These are phyloP conservation scores for Thamnaconus septentrionalis DNA, from an alignment of 2,113 vertebrate species.

Conservation along the genomic window DNA sequence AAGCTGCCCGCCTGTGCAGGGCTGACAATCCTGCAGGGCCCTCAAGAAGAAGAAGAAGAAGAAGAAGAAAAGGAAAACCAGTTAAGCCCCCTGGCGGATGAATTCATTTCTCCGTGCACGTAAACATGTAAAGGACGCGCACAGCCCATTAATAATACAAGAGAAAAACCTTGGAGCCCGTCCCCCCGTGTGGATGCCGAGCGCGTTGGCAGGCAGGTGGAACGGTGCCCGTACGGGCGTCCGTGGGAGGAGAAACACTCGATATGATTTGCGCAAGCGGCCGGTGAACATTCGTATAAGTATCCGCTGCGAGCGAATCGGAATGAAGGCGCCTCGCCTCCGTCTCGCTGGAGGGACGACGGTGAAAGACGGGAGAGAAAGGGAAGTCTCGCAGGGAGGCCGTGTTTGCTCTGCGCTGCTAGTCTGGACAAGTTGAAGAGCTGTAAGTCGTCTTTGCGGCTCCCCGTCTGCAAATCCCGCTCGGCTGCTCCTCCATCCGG, in stretches of 20 bases:
- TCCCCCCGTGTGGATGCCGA: conserved; percentile 12
- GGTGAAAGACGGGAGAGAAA: conserved; percentile 11
- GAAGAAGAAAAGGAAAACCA: neutral
- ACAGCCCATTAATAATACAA: conserved; percentile 6
- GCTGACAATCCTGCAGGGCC: neutral
- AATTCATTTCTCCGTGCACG: neutral
- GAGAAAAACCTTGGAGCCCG: neutral
- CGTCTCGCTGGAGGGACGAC: neutral
- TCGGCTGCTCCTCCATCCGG: neutral
- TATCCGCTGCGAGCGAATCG: conserved; percentile 14
- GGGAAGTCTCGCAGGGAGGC: conserved; percentile 37
- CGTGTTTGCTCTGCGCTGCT: conserved; percentile 15
- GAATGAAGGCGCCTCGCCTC: conserved; percentile 12
- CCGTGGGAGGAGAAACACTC: conserved; percentile 11
- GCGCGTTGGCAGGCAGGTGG: conserved; percentile 21
- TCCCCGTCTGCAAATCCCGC: conserved; percentile 51
- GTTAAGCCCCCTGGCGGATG: neutral
- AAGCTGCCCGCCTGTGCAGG: neutral
- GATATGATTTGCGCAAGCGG: conserved; percentile 1
- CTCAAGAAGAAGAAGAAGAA: neutral
- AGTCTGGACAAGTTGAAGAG: conserved; percentile 34
- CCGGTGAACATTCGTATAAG: conserved; percentile 23
- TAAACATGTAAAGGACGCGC: neutral
- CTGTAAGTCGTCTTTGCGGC: conserved; percentile 40
- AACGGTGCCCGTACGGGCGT: neutral